Percentiles rank a stretch among this genome's conserved stretches.
Conservation (phyloP, 2,888 invertebrate species). For the Troides aeacus region DNA sequence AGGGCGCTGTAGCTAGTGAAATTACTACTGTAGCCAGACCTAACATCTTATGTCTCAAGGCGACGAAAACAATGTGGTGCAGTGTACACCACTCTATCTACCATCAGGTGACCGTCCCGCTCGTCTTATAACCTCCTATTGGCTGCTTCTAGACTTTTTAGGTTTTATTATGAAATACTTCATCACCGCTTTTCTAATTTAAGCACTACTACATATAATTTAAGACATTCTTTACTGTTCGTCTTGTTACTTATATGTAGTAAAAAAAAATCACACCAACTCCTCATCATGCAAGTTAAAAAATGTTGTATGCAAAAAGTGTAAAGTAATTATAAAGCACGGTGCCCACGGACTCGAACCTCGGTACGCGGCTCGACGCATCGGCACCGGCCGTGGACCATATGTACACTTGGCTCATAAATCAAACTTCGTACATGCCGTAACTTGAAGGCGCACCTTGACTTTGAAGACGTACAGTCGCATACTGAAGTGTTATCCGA, state of each 20-base stretch:
- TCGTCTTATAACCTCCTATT: too few relatives aligned
- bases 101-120: too few relatives aligned
- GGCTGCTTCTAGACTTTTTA: too few relatives aligned
- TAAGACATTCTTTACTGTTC: background rate
- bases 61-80: too few relatives aligned
- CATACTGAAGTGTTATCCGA: slow-evolving; percentile 38
- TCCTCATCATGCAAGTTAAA: slow-evolving; percentile 26
- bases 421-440: slow-evolving; percentile 46
- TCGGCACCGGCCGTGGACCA: slow-evolving; percentile 15
- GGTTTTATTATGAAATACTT: too few relatives aligned
- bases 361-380: slow-evolving; percentile 14
- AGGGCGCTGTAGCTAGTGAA: too few relatives aligned
- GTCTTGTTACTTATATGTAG: too few relatives aligned
- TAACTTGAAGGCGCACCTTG: slow-evolving; percentile 57
- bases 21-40: too few relatives aligned
- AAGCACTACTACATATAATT: background rate
- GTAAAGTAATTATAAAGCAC: slow-evolving; percentile 32
- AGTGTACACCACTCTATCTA: too few relatives aligned
- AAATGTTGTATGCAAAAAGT: slow-evolving; percentile 28
- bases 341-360: slow-evolving; percentile 32
- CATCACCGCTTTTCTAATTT: background rate
- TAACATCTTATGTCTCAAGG: too few relatives aligned
- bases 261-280: background rate
- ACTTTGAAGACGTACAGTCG: slow-evolving; percentile 61
- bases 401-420: slow-evolving; percentile 46